Percentiles rank a stretch among this genome's conserved stretches.
phyloP scores from a whole-genome alignment of 2,113 vertebrate genomes.

The Cromileptes altivelis region DNA sequence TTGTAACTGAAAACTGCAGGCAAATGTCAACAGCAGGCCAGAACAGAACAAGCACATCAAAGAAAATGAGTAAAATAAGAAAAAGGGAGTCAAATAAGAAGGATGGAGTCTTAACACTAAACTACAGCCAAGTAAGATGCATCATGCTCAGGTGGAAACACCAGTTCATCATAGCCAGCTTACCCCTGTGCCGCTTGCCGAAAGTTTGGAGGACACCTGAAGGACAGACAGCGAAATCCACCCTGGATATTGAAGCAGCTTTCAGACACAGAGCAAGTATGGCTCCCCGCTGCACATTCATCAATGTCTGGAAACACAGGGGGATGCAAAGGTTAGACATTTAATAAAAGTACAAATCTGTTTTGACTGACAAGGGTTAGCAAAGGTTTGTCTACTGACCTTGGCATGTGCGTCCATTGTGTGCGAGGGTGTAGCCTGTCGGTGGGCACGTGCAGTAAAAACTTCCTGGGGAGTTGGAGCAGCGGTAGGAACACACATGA shows the following conservation, averaged over 20 bases:
- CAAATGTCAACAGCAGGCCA: neutral
- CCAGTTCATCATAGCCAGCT: no score
- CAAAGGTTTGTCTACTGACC: constrained; percentile 81
- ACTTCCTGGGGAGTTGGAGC: constrained; percentile 90
- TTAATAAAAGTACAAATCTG: neutral
- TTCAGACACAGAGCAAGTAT: constrained; percentile 90
- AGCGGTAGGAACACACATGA: constrained; percentile 91
- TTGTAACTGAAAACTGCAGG: neutral
- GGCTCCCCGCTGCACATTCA: constrained; percentile 90
- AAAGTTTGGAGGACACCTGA: constrained; percentile 91
- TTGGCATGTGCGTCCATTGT: constrained; percentile 92
- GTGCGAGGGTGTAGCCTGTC: constrained; percentile 88
- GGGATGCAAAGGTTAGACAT: neutral
- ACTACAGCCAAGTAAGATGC: neutral
- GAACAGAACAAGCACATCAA: neutral
- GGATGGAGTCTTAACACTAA: neutral
- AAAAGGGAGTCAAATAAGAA: neutral
- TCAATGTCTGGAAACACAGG: constrained; percentile 87
- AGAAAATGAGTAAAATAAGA: neutral
- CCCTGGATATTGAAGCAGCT: constrained; percentile 93
- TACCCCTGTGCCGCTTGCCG: constrained; percentile 87
- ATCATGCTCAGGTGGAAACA: neutral
- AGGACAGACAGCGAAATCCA: constrained; percentile 91
- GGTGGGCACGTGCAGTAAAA: constrained; percentile 93
- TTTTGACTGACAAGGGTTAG: neutral